Base-by-base conservation (phyloP, 2,113 vertebrate species). In the Tringa solitaria region DNA sequence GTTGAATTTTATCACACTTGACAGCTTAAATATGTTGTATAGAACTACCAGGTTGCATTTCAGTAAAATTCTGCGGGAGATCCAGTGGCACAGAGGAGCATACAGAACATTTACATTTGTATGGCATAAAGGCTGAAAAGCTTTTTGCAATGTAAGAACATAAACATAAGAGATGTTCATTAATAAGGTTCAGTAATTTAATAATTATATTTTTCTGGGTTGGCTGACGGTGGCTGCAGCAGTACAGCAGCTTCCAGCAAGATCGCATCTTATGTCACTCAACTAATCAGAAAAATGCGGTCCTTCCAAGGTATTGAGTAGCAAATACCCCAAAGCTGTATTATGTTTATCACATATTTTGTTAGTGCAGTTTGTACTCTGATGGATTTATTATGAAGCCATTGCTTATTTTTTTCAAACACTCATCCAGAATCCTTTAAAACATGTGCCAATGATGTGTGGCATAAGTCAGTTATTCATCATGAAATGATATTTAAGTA, bases 211-310 rank as follows among this genome's bases (percentile, higher is more conserved):
- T 64, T 90, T 61, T 91, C 87, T 94, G 83, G 46, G 69, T 94
- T 96, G 90, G n/a, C 70, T 95, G 48, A 48, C 8, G 4, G 70
- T 95, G 39, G 57, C 95, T 95, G 81, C 74, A 68, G 94, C 87
- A 91, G 90, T 92, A 89, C 86, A 77, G 82, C 77, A 81, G 95
- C 94, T 96, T 97, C 57, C 53, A 93, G 93, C 75, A 87, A 90
- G 79, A 53, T 53, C 0, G 23, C 65, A 41, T 96, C 45, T 78
- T 94, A 28, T 64, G 75, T 54, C 48, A 90, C 74, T 95, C 87
- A 76, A 63, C 95, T 93, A 78, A 87, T 96, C 60, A 67, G 79
- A 86, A 90, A 94, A 95, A 95, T 73, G 75, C 90, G 91, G 37
- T 65, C 80, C 48, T 97, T 94, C 89, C 92, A 84, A 80, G 75